These are phyloP conservation scores for Drosophila limbata DNA, from an alignment of 2,888 invertebrate species.

Conservation along the genomic window DNA sequence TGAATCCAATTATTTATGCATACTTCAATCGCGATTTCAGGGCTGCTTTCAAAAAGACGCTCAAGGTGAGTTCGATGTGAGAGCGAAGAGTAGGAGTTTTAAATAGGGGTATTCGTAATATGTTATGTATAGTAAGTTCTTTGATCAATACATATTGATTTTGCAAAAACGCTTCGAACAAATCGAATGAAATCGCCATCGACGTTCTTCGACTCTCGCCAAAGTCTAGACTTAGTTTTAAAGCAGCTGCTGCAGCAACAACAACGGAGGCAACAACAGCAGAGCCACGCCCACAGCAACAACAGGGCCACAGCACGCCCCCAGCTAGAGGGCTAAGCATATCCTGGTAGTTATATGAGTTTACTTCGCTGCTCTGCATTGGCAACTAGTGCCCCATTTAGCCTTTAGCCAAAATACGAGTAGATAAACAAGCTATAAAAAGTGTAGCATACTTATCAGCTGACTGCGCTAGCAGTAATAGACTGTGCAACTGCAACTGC, in stretches of 20 bases:
- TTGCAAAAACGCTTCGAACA: slow-evolving; percentile 29
- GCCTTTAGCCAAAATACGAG: slow-evolving; percentile 25
- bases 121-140: slow-evolving; percentile 30
- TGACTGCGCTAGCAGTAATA: slow-evolving; percentile 33
- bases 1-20: slow-evolving; percentile 98
- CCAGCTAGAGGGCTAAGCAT: slow-evolving; percentile 23
- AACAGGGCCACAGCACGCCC: slow-evolving; percentile 24
- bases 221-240: slow-evolving; percentile 63
- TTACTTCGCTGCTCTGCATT: slow-evolving; percentile 42
- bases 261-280: slow-evolving; percentile 30
- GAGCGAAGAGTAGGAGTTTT: neutral
- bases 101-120: slow-evolving; percentile 13
- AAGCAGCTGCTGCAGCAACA: slow-evolving; percentile 51
- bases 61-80: slow-evolving; percentile 86
- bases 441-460: slow-evolving; percentile 58
- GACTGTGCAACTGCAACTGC: slow-evolving; percentile 24
- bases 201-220: slow-evolving; percentile 14
- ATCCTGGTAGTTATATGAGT: slow-evolving; percentile 64
- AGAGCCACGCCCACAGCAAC: slow-evolving; percentile 31
- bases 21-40: slow-evolving; percentile 99
- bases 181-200: slow-evolving; percentile 28
- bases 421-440: slow-evolving; percentile 13
- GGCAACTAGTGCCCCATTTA: slow-evolving; percentile 63
- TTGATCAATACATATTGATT: slow-evolving; percentile 50
- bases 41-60: slow-evolving; percentile 96